Conservation (phyloP, 1,140 invertebrate species). For the Brachionus koreanus region DNA sequence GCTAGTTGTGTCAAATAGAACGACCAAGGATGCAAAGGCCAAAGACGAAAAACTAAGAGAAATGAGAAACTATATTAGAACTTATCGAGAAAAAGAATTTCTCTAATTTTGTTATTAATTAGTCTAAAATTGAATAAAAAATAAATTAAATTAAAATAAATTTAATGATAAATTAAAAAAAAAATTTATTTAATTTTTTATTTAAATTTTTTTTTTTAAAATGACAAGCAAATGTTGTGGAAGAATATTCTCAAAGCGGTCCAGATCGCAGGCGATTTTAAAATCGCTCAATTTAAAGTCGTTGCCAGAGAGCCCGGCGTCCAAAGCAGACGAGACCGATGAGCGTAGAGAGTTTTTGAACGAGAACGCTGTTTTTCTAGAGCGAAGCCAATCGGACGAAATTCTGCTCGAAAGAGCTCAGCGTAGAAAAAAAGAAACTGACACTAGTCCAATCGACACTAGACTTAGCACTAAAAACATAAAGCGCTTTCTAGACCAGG, state of each 20-base stretch:
- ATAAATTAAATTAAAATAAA: constrained; percentile 1
- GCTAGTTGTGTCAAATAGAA: background rate
- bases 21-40: background rate
- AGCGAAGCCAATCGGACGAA: background rate
- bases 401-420: background rate
- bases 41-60: background rate
- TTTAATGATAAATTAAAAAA: background rate
- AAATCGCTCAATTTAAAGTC: background rate
- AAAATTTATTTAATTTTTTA: background rate
- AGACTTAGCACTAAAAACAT: background rate
- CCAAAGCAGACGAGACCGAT: background rate
- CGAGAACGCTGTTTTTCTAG: background rate
- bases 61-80: background rate
- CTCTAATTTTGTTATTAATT: background rate
- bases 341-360: background rate
- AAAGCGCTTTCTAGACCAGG: background rate
- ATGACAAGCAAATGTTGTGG: background rate
- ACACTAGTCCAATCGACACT: background rate
- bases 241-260: background rate
- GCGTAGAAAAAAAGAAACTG: background rate
- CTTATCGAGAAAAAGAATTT: background rate
- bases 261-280: background rate
- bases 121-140: background rate
- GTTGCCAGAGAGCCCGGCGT: background rate
- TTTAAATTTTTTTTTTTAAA: background rate